Base-by-base conservation (phyloP, 53 echinoderm and acorn worm species). In the Echinometra lucunter region DNA sequence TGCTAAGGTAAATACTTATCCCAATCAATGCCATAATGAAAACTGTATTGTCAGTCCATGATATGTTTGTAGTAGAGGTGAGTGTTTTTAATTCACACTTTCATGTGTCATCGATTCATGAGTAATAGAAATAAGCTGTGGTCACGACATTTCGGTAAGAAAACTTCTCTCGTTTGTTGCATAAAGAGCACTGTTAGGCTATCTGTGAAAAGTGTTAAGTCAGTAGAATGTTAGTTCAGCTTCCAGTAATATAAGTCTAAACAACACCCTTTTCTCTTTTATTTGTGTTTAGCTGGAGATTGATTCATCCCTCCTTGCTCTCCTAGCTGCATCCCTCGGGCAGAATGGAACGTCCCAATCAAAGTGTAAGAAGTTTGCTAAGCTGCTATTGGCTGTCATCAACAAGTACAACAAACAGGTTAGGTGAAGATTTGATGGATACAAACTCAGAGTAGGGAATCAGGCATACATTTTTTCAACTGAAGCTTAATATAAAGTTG, bases 341-440 rank as follows among this genome's bases (percentile, higher is more conserved):
- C 82, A 72, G n/a, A 95, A 95, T 87, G 97, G 94, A 55, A 91
- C 18, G 12, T 82, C 72, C 85, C 97, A 95, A 55, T 53, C 80
- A 25, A 75, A 95, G 19, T 97, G 97, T 75, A 94, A 95, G 74
- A 97, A 95, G 75, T 97, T 95, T 97, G 96, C 96, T 44, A 97
- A 97, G 70, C 94, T 97, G 11, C 95, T 97, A 3, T 88, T 97
- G 42, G 91, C 91, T 44, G 75, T 95, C 69, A 87, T 97, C 88
- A 97, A 97, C 30, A 95, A 94, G n/a, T 96, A 91, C 81, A 85
- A 91, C 6, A 97, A 96, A 66, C 94, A 97, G 96, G 97, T 97
- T 63, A 89, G 38, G 10, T 81, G 6, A 4, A 19, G 63, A 53
- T 53, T n/a, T n/a, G n/a, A n/a, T n/a, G n/a, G n/a, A n/a, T n/a